phyloP scores from a whole-genome alignment of 2,113 vertebrate genomes.

The Varanus salvator region DNA sequence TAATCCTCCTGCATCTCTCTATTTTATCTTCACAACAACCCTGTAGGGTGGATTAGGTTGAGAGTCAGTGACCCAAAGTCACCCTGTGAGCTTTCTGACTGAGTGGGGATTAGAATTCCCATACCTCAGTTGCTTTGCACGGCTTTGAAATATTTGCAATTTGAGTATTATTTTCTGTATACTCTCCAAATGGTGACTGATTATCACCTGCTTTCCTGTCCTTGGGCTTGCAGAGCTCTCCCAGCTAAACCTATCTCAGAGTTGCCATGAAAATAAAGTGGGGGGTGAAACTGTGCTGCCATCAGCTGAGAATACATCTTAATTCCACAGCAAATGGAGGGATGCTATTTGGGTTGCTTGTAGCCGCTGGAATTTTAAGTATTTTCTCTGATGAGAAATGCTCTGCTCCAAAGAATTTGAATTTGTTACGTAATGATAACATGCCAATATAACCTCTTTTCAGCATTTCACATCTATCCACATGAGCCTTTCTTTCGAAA shows the following conservation, averaged over 20 bases:
- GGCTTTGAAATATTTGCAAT: not conserved
- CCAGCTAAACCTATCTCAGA: not conserved
- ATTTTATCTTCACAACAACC: too few relatives aligned
- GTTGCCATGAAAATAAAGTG: not conserved
- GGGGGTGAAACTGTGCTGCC: not conserved
- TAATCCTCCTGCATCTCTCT: too few relatives aligned
- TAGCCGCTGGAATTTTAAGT: not conserved
- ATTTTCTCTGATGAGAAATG: not conserved
- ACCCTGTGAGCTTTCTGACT: too few relatives aligned
- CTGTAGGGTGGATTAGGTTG: too few relatives aligned
- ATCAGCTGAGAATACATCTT: not conserved
- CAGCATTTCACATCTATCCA: not conserved
- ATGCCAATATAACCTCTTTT: not conserved
- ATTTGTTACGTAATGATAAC: not conserved
- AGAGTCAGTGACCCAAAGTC: too few relatives aligned
- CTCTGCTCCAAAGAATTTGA: not conserved
- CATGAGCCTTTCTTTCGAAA: conserved; percentile 8
- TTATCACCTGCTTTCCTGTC: not conserved
- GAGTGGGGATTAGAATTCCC: too few relatives aligned
- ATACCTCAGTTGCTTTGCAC: not conserved
- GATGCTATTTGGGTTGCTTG: not conserved
- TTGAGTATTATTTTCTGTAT: not conserved
- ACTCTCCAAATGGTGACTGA: not conserved
- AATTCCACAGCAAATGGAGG: not conserved
- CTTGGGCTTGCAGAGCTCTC: not conserved